phyloP scores from a whole-genome alignment of 2,888 invertebrate species.

The Hirtodrosophila duncani region DNA sequence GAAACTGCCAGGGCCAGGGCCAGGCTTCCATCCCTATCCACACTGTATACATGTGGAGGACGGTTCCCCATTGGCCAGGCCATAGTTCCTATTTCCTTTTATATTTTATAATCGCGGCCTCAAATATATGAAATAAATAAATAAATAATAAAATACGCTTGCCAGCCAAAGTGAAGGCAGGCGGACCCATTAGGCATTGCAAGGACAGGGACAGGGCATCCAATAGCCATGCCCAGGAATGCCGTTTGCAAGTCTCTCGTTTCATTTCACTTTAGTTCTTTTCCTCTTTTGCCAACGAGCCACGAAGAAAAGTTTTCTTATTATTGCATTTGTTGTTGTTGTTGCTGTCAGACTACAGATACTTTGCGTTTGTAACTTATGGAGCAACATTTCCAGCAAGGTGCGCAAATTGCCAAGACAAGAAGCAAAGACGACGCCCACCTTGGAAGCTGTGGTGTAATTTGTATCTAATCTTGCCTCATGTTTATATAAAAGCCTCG shows the following conservation, averaged over 20 bases:
- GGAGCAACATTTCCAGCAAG: constrained; percentile 39
- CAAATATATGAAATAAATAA: constrained; percentile 65
- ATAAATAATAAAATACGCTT: constrained; percentile 60
- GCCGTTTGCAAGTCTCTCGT: constrained; percentile 26
- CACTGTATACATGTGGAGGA: too few species aligned
- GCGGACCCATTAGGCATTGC: constrained; percentile 39
- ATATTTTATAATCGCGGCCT: constrained; percentile 59
- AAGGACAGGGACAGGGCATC: not conserved
- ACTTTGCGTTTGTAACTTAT: constrained; percentile 65
- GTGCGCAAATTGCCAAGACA: constrained; percentile 50
- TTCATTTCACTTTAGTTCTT: constrained; percentile 7
- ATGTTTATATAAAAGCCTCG: constrained; percentile 71
- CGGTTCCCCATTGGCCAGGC: constrained; percentile 36
- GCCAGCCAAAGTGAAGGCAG: constrained; percentile 17
- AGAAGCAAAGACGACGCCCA: constrained; percentile 31
- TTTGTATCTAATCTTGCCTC: constrained; percentile 73
- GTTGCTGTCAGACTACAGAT: constrained; percentile 39
- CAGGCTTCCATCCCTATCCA: too few species aligned
- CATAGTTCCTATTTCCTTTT: constrained; percentile 28
- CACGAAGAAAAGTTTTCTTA: constrained; percentile 51
- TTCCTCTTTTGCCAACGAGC: constrained; percentile 1
- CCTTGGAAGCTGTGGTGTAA: constrained; percentile 70
- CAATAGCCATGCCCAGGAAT: constrained; percentile 20
- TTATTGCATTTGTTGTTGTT: constrained; percentile 57
- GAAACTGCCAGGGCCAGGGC: constrained; percentile 15